These are phyloP conservation scores for Abrostola triplasia DNA, from an alignment of 2,888 invertebrate species.

Conservation along the genomic window DNA sequence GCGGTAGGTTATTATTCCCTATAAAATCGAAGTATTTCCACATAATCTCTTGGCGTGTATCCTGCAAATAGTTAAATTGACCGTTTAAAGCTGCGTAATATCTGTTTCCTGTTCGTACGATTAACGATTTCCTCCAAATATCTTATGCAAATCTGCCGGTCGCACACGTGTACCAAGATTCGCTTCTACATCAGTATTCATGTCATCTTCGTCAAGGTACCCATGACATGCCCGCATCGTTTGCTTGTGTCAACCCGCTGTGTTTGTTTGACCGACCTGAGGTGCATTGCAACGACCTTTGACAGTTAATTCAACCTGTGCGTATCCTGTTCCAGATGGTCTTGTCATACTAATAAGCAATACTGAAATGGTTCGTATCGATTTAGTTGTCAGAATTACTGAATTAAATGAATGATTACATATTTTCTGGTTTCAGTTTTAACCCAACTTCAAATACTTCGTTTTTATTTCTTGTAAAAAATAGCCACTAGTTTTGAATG, in stretches of 20 bases:
- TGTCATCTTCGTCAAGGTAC: constrained; percentile 64
- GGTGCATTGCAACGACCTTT: constrained; percentile 71
- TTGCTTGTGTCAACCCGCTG: constrained; percentile 74
- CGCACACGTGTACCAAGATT: constrained; percentile 62
- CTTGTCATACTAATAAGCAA: constrained; percentile 29
- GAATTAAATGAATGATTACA: too few species aligned
- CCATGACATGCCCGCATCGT: constrained; percentile 74
- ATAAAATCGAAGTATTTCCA: constrained; percentile 6
- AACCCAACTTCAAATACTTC: neutral
- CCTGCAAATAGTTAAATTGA: constrained; percentile 40
- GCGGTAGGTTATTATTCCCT: neutral
- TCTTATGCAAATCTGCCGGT: constrained; percentile 58
- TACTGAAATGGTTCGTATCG: neutral
- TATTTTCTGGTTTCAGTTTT: neutral
- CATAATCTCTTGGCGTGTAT: constrained; percentile 25
- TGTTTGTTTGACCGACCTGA: constrained; percentile 73
- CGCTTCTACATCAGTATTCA: constrained; percentile 65
- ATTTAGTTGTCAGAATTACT: neutral
- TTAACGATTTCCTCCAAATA: constrained; percentile 53
- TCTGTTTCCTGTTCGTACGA: constrained; percentile 46
- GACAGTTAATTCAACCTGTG: constrained; percentile 54
- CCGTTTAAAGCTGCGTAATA: constrained; percentile 32
- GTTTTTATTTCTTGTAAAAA: constrained; percentile 24
- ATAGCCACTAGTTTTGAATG: constrained; percentile 53
- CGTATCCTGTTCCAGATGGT: constrained; percentile 43